These are phyloP conservation scores for Tetramorium bicarinatum DNA, from an alignment of 2,888 invertebrate species.

Conservation along the genomic window DNA sequence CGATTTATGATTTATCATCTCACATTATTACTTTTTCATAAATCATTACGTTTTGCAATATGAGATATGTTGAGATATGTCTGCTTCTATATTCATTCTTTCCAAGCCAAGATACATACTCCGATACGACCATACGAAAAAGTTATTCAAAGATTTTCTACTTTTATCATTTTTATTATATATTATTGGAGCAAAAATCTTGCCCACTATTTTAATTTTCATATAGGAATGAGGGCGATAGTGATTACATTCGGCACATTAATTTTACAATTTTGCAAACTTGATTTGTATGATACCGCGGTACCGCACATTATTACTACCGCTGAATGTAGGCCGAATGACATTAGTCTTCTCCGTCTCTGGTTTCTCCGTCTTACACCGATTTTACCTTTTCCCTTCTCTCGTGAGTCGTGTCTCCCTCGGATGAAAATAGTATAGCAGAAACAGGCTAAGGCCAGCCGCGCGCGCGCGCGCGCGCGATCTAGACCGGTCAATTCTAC, in stretches of 20 bases:
- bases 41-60: neutral
- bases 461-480: no score
- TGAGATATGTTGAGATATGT: no score
- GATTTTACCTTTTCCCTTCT: constrained; percentile 22
- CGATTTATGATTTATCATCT: neutral
- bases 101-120: neutral
- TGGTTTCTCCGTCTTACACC: constrained; percentile 13
- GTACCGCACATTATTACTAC: neutral
- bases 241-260: constrained; percentile 15
- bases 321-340: constrained; percentile 26
- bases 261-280: neutral
- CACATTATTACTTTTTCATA: no score
- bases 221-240: neutral
- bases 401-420: neutral
- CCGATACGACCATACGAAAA: neutral
- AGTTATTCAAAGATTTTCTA: neutral
- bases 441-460: constrained; percentile 42
- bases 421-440: constrained; percentile 29
- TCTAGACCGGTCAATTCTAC: neutral
- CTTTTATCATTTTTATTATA: neutral
- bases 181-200: neutral
- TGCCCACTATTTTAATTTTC: neutral
- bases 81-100: neutral
- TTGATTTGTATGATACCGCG: neutral
- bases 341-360: neutral